Base-by-base conservation (phyloP, 2,888 invertebrate genomes). In the Ochropleura plecta region DNA sequence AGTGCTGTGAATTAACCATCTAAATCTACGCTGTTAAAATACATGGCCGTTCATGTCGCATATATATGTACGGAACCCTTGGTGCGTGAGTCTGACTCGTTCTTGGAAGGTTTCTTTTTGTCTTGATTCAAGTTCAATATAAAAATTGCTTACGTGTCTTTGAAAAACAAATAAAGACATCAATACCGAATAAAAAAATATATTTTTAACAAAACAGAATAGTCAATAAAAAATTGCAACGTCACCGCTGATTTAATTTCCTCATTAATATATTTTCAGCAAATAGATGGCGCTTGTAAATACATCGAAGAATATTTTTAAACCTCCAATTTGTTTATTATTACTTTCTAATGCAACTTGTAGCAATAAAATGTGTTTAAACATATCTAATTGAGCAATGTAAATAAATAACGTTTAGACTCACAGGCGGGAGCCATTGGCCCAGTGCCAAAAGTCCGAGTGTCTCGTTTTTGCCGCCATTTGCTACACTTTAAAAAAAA, bases 381-480 rank as follows among this genome's bases (percentile, higher is more conserved):
- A 84, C 78, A 73, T 64, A 82, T 70, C 73, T 74, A 82, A 83
- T 83, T 82, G 85, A 78, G 73, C 57, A 76, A 76, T 82, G 78
- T 85, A 84, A 81, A 84, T 83, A 83, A 83, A 81, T 83, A 75
- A 75, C 65, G 62, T 70, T 78, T 59, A 84, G 78, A 84, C 69
- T 71, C 82, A 51, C 85, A 75, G 76, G 70, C 83, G 69, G 69
- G 60, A 40, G 30, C 59, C 65, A 57, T 78, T 83, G 83, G 83
- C 82, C 10, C 63, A 53, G 69, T 40, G 85, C 83, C 83, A 85
- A 12, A 1, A 66, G 60, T 73, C 55, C 48, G 66, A 72, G 44
- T 78, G 85, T 85, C 76, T 76, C 64, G 68, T 18, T 66, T 76
- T 73, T 82, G 46, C 84, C 76, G 73, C 73, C 73, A 64, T 73